A percentile compares a stretch with the other conserved stretches of the same genome.
Evolutionary conservation across 2,113 vertebrate genomes (phyloP).

Genomic region (Sarotherodon lohbergeri): DNA sequence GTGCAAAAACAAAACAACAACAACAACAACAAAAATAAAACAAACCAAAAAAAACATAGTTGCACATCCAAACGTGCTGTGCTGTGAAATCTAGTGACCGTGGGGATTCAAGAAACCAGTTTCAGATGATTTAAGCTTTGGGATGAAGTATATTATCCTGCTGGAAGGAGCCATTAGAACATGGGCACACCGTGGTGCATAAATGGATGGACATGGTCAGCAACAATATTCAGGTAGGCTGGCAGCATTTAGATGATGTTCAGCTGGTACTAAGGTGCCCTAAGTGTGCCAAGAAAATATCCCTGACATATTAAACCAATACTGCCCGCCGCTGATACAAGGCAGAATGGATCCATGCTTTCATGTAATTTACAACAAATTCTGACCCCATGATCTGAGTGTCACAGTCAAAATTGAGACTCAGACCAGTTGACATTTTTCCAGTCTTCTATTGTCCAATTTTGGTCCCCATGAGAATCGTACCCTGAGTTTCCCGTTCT

Average conservation of each 20-base stretch:
- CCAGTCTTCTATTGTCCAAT: not conserved
- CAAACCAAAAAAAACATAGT: not conserved
- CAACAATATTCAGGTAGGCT: not conserved
- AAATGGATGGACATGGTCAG: not conserved
- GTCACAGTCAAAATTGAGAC: not conserved
- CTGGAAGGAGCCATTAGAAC: not conserved
- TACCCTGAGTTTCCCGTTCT: not conserved
- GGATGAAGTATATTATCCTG: not conserved
- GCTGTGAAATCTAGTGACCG: not conserved
- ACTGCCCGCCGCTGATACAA: not conserved
- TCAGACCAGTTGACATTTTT: not conserved
- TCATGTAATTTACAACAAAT: not conserved
- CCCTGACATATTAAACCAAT: not conserved
- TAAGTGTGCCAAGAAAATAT: not conserved
- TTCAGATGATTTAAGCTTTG: not conserved
- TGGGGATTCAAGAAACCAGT: not conserved
- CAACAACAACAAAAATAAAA: not conserved
- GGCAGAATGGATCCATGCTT: not conserved
- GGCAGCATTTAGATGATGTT: not conserved
- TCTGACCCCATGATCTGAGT: not conserved
- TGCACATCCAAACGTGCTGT: accelerated
- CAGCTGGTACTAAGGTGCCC: not conserved
- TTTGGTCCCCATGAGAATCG: not conserved
- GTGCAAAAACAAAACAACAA: not conserved
- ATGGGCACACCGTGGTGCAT: accelerated